Conservation (phyloP, 2,888 invertebrate genomes). For the Liposcelis brunnea region DNA sequence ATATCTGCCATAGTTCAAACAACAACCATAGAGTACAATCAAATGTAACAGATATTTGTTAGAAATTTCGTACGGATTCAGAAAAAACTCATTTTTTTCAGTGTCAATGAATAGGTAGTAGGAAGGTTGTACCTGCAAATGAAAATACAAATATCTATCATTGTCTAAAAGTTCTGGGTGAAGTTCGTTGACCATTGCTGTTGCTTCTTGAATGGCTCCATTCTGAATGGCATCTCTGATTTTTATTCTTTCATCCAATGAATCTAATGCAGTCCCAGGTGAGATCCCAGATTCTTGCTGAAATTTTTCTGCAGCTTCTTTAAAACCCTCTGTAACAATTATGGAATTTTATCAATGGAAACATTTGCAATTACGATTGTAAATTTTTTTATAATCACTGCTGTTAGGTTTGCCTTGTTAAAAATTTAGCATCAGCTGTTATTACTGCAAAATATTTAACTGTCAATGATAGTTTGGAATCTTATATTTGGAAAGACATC, state of each 20-base stretch:
- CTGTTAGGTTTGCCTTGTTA: neutral
- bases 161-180: constrained; percentile 91
- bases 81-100: no score
- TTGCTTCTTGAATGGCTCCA: constrained; percentile 84
- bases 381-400: neutral
- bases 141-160: constrained; percentile 89
- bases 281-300: constrained; percentile 82
- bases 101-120: no score
- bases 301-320: constrained; percentile 95
- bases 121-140: constrained; percentile 54
- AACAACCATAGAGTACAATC: no score
- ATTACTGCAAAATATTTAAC: no score
- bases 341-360: constrained; percentile 5
- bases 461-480: no score
- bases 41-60: no score
- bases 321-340: constrained; percentile 73
- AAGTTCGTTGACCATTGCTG: constrained; percentile 78
- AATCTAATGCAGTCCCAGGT: constrained; percentile 60
- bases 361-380: neutral
- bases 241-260: constrained; percentile 77
- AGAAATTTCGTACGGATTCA: no score
- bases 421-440: neutral
- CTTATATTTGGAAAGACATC: no score
- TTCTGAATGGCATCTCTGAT: constrained; percentile 88
- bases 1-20: no score